Base-by-base conservation (phyloP, 2,888 invertebrate species). In the Limnephilus rhombicus region DNA sequence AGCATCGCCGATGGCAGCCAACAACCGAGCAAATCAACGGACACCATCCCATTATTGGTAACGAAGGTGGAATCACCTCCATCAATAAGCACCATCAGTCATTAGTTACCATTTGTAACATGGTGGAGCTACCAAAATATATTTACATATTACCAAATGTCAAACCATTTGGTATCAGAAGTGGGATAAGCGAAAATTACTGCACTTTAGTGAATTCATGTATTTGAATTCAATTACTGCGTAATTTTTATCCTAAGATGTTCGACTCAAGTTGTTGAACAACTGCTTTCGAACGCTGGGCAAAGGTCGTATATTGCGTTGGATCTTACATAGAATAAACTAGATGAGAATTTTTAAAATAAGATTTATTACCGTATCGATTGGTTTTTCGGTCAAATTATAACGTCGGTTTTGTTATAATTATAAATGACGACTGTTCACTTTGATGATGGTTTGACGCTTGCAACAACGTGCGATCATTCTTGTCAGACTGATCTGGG, bases 11-110 rank as follows among this genome's bases (percentile, higher is more conserved):
- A 96, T 82, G 95, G 95, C 13, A 94, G 95, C 31, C 49, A 80
- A 81, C 89, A 82, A 82, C 85, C 80, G 53, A 31, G 83, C 87
- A 91, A 86, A 68, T 89, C 91, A 34, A 91, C 91, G 24, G 92
- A 96, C 94, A 96, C 95, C 94, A 96, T 96, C 91, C 96, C 96
- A 0, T 94, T 96, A 12, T 93, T 96, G 94, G 96, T 96, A 92
- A 96, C 96, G 0, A 94, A 95, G 13, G 95, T 95, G n/a, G 93
- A 91, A 45, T 96, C 96, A 92, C 96, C 96, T 91, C 95, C 96
- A 0, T 95, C 96, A 0, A 96, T 96, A 92, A 96, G 96, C 94
- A 96, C 96, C 2, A 96, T 96, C 93, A 96, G 96, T 93, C 85
- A 91, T 41, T 82, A 89, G 80, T 37, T 24, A 68, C 68, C 68